Percentiles rank a stretch among this genome's conserved stretches.
Conservation (phyloP, 2,888 invertebrate species). For the Aphidius colemani region DNA sequence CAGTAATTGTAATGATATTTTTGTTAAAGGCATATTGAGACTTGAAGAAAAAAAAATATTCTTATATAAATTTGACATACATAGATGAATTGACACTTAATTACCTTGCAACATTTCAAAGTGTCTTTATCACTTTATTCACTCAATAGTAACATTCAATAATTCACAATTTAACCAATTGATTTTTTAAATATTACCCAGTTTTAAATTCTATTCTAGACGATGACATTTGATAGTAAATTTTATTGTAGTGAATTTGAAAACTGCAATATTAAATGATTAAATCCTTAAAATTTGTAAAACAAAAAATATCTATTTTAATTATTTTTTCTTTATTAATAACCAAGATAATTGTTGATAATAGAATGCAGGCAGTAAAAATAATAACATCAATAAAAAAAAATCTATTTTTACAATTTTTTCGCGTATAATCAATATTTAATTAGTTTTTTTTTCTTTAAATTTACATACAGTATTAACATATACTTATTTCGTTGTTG, state of each 20-base stretch:
- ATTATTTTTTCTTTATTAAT: slow-evolving; percentile 28
- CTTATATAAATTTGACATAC: slow-evolving; percentile 15
- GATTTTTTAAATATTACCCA: slow-evolving; percentile 38
- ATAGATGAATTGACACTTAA: slow-evolving; percentile 25
- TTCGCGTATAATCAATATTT: slow-evolving; percentile 20
- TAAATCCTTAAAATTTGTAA: too few relatives aligned
- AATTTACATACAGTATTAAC: slow-evolving; percentile 2
- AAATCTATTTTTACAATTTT: slow-evolving; percentile 3
- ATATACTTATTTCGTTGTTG: neutral
- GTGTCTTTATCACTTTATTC: slow-evolving; percentile 58
- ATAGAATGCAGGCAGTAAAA: slow-evolving; percentile 8
- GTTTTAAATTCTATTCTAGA: slow-evolving; percentile 46
- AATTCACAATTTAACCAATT: slow-evolving; percentile 59
- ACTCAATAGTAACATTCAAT: slow-evolving; percentile 59
- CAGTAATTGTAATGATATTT: too few relatives aligned
- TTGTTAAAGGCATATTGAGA: too few relatives aligned
- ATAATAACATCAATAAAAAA: slow-evolving; percentile 14
- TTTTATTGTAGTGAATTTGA: too few relatives aligned
- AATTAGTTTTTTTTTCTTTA: too few relatives aligned
- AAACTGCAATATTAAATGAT: too few relatives aligned
- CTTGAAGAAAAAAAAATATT: slow-evolving; percentile 15
- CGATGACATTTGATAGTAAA: slow-evolving; percentile 54
- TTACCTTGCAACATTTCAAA: slow-evolving; percentile 47
- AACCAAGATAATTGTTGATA: too few relatives aligned
- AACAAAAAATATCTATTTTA: too few relatives aligned